A percentile compares a stretch with the other conserved stretches of the same genome.
Conservation (phyloP, 2,888 invertebrate species). For the Melanotus villosus region DNA sequence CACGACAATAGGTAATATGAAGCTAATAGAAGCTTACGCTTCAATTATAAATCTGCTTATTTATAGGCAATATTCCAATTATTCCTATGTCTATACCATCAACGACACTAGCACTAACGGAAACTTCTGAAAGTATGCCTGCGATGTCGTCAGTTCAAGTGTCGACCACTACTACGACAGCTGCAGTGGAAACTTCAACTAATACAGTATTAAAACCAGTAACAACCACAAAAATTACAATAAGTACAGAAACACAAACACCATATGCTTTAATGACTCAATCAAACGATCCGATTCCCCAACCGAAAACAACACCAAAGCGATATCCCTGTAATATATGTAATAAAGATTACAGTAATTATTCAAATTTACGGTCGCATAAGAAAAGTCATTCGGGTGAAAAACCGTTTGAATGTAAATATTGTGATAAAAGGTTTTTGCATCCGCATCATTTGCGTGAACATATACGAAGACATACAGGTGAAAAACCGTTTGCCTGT, state of each 20-base stretch:
- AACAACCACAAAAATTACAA: constrained; percentile 26
- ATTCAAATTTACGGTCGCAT: constrained; percentile 64
- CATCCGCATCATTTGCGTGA: constrained; percentile 65
- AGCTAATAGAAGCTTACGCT: not conserved
- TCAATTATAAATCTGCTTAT: too few relatives aligned
- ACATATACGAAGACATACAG: constrained; percentile 64
- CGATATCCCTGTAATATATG: constrained; percentile 59
- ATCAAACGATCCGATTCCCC: constrained; percentile 41
- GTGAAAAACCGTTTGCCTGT: constrained; percentile 66
- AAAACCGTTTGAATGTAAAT: constrained; percentile 66
- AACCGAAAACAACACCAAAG: constrained; percentile 32
- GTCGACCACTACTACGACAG: constrained; percentile 16
- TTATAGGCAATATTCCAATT: not conserved
- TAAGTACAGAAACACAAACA: constrained; percentile 42
- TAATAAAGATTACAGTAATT: constrained; percentile 63
- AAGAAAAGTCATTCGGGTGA: constrained; percentile 66
- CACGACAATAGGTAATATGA: not conserved
- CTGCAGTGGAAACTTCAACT: not conserved
- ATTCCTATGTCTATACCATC: not conserved
- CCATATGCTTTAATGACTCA: constrained; percentile 47
- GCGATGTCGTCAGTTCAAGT: not conserved
- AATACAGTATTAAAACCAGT: not conserved
- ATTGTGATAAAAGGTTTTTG: constrained; percentile 65
- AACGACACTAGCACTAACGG: not conserved
- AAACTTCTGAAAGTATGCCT: too few relatives aligned